Evolutionary conservation across 2,888 invertebrate species (phyloP).

Genomic region (Pyrocoelia pectoralis): DNA sequence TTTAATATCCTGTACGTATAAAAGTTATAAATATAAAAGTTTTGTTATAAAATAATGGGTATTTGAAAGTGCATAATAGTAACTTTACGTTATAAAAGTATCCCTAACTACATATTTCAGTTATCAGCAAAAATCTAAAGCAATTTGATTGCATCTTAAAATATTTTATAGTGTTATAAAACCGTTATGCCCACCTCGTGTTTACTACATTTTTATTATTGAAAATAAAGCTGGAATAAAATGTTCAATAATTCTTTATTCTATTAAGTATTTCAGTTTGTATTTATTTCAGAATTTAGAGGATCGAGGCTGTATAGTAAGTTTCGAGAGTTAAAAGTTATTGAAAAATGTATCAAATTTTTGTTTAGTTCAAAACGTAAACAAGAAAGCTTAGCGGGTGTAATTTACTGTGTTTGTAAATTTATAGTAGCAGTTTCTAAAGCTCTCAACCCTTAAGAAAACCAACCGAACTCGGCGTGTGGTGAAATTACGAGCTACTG

Average conservation of each 20-base stretch:
- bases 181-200: conserved; percentile 18
- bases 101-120: conserved; percentile 20
- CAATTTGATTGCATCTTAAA: conserved; percentile 26
- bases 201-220: conserved; percentile 25
- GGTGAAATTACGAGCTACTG: conserved; percentile 41
- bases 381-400: conserved; percentile 18
- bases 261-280: background rate
- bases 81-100: conserved; percentile 17
- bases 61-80: conserved; percentile 3
- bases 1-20: background rate
- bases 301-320: background rate
- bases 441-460: conserved; percentile 19
- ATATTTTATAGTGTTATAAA: conserved; percentile 25
- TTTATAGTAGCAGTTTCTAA: conserved; percentile 28
- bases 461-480: conserved; percentile 17
- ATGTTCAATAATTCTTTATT: conserved; percentile 17
- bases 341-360: too few relatives aligned
- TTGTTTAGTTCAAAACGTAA: conserved; percentile 23
- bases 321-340: conserved; percentile 17
- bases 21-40: background rate
- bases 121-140: conserved; percentile 28
- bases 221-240: conserved; percentile 27
- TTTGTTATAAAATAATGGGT: background rate
- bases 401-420: conserved; percentile 24
- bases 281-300: background rate